Conservation (phyloP, 2,113 vertebrate species). For the Ivindomyrus marchei region DNA sequence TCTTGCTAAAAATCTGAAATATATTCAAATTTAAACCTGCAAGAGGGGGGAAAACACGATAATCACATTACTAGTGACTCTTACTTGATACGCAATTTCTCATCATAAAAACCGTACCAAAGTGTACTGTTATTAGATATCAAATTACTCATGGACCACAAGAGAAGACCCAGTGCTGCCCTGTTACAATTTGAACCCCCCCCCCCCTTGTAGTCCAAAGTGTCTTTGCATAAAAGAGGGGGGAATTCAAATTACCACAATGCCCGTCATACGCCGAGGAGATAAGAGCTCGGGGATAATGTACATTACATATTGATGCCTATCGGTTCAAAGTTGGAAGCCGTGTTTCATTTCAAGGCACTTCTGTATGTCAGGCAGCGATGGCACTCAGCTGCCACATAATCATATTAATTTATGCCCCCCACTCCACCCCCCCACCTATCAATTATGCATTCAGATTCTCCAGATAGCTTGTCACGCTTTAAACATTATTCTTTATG, state of each 20-base stretch:
- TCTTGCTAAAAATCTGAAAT: not conserved
- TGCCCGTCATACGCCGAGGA: conserved; percentile 66
- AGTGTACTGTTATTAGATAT: not conserved
- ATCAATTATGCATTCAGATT: conserved; percentile 91
- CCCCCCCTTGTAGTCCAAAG: conserved; percentile 56
- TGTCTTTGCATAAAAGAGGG: conserved; percentile 72
- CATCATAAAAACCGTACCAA: not conserved
- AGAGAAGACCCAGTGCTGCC: not conserved
- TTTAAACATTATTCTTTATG: conserved; percentile 76
- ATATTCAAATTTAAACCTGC: not conserved
- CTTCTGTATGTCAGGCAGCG: conserved; percentile 75
- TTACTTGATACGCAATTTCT: not conserved
- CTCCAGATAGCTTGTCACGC: conserved; percentile 82
- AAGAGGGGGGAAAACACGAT: not conserved
- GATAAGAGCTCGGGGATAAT: conserved; percentile 77
- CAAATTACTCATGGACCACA: not conserved
- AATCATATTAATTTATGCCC: conserved; percentile 89
- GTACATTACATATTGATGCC: conserved; percentile 81
- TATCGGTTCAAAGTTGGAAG: conserved; percentile 66
- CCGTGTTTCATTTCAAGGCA: conserved; percentile 70
- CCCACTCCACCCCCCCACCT: conserved; percentile 22
- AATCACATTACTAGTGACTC: not conserved
- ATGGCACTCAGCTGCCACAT: conserved; percentile 69
- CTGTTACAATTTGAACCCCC: conserved; percentile 1
- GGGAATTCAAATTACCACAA: conserved; percentile 76